Evolutionary conservation across 2,113 vertebrate genomes (phyloP).

Genomic region (Thamnophis sirtalis): DNA sequence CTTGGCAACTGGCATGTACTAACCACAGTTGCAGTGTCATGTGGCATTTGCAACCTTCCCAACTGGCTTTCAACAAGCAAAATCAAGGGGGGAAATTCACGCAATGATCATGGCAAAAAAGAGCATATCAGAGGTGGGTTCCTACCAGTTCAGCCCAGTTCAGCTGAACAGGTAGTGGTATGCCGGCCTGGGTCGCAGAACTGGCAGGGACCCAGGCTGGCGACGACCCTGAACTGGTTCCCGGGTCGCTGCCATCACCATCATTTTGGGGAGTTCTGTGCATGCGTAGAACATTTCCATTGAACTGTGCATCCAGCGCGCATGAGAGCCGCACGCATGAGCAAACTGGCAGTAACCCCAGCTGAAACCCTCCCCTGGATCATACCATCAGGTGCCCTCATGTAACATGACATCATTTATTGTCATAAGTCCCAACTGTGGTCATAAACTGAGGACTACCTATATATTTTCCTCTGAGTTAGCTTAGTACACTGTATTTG

Average conservation of each 20-base stretch:
- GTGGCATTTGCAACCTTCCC: neutral
- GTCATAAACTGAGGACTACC: neutral
- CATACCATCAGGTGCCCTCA: neutral
- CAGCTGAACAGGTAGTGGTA: too few species aligned
- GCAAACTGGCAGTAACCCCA: too few species aligned
- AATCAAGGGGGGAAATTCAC: neutral
- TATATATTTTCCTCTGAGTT: constrained; percentile 20
- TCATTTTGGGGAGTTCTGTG: too few species aligned
- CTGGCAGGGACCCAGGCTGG: too few species aligned
- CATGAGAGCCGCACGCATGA: too few species aligned
- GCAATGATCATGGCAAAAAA: neutral
- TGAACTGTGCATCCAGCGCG: too few species aligned
- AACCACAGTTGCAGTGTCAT: neutral
- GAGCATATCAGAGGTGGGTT: too few species aligned
- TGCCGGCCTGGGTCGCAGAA: too few species aligned
- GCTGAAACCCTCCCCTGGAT: neutral
- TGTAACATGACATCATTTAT: neutral
- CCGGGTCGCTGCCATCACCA: too few species aligned
- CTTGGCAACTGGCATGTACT: neutral
- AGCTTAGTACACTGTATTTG: constrained; percentile 26
- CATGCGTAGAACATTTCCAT: too few species aligned
- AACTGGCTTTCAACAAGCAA: neutral
- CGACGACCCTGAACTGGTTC: too few species aligned
- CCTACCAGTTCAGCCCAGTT: too few species aligned
- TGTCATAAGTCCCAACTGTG: neutral